phyloP scores from a whole-genome alignment of 2,888 invertebrate genomes.

The Tuta absoluta region DNA sequence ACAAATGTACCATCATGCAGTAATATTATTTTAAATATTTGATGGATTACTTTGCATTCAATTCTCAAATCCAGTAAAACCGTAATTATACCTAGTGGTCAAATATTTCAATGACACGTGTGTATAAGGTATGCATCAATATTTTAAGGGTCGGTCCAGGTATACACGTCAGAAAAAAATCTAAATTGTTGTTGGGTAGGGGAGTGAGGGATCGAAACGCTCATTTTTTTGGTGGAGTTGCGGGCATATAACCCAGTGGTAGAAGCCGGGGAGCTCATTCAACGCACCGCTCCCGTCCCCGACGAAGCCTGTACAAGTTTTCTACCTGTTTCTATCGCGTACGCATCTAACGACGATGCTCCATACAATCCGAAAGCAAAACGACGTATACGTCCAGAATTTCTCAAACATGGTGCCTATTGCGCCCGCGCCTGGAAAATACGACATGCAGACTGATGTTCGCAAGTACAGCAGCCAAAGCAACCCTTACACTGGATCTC shows the following conservation, averaged over 20 bases:
- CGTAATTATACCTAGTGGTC: slow-evolving; percentile 40
- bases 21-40: too few species aligned
- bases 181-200: slow-evolving; percentile 50
- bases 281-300: slow-evolving; percentile 54
- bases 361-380: slow-evolving; percentile 46
- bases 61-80: slow-evolving; percentile 27
- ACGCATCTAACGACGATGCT: slow-evolving; percentile 49
- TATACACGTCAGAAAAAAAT: slow-evolving; percentile 62
- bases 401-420: slow-evolving; percentile 67
- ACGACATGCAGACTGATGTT: slow-evolving; percentile 64
- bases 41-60: background rate
- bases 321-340: slow-evolving; percentile 39
- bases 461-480: slow-evolving; percentile 86
- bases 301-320: slow-evolving; percentile 49
- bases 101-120: slow-evolving; percentile 70
- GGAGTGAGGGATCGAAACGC: slow-evolving; percentile 62
- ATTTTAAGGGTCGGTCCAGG: slow-evolving; percentile 61
- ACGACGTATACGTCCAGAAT: background rate
- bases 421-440: slow-evolving; percentile 77
- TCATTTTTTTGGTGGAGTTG: slow-evolving; percentile 67
- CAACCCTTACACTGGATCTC: slow-evolving; percentile 84
- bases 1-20: too few species aligned
- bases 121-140: slow-evolving; percentile 53
- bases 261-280: slow-evolving; percentile 63
- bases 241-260: slow-evolving; percentile 65